Conservation (phyloP, 2,797 vertebrate species). For the Halcyon smyrnensis region DNA sequence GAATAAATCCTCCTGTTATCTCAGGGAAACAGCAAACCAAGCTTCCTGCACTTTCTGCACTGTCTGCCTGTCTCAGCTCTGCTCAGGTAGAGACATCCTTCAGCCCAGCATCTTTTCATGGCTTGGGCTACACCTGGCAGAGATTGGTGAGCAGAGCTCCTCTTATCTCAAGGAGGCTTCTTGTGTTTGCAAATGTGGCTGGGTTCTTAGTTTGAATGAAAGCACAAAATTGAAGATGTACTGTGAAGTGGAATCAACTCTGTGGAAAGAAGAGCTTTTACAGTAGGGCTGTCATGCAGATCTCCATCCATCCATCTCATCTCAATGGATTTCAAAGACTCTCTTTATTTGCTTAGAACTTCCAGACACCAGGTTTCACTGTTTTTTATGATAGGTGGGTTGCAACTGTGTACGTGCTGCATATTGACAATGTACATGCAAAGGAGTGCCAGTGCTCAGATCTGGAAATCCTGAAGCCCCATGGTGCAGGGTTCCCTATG, state of each 20-base stretch:
- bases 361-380: background rate
- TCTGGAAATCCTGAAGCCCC: background rate
- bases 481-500: background rate
- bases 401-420: background rate
- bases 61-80: background rate
- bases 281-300: background rate
- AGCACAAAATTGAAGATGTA: background rate
- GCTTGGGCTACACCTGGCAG: background rate
- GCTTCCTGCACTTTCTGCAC: background rate
- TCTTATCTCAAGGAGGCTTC: background rate
- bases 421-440: background rate
- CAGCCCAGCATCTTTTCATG: background rate
- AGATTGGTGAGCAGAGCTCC: background rate
- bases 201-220: background rate
- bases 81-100: background rate
- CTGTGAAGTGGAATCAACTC: background rate
- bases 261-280: background rate
- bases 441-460: background rate
- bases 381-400: background rate
- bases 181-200: background rate
- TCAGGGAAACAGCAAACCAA: background rate
- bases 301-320: background rate
- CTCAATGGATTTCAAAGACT: background rate
- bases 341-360: background rate
- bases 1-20: conserved; percentile 34